A percentile compares a stretch with the other conserved stretches of the same genome.
Evolutionary conservation across 2,797 vertebrate genomes (phyloP).

Genomic region (Pangasius mekongensis): DNA sequence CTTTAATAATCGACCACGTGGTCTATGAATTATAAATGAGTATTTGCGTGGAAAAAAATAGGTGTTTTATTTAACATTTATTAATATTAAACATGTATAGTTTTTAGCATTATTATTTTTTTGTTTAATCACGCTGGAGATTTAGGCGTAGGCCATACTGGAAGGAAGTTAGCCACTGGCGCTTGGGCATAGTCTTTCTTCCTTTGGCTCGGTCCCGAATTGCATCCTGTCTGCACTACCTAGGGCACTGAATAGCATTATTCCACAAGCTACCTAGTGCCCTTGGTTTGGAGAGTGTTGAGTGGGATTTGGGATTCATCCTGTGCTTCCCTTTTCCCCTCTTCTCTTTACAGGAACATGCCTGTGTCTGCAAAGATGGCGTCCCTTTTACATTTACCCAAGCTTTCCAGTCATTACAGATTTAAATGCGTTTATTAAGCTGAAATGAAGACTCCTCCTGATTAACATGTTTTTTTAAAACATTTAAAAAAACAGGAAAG

Average conservation of each 20-base stretch:
- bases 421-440: background rate
- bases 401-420: background rate
- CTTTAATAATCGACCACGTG: background rate
- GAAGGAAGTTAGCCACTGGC: constrained; percentile 40
- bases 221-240: background rate
- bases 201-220: constrained; percentile 20
- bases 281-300: background rate
- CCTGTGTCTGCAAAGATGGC: constrained; percentile 58
- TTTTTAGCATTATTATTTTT: background rate
- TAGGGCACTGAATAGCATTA: background rate
- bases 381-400: constrained; percentile 41
- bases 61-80: too few species aligned
- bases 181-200: constrained; percentile 19
- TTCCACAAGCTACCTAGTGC: background rate
- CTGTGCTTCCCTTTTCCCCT: constrained; percentile 12
- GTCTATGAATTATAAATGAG: background rate
- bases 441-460: background rate
- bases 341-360: constrained; percentile 49
- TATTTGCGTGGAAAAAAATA: too few species aligned
- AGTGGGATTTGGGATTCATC: constrained; percentile 4
- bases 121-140: constrained; percentile 38
- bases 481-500: too few species aligned
- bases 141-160: constrained; percentile 53
- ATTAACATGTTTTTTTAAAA: background rate
- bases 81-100: background rate